Base-by-base conservation (phyloP, 2,888 invertebrate genomes). In the Maniola hyperantus region DNA sequence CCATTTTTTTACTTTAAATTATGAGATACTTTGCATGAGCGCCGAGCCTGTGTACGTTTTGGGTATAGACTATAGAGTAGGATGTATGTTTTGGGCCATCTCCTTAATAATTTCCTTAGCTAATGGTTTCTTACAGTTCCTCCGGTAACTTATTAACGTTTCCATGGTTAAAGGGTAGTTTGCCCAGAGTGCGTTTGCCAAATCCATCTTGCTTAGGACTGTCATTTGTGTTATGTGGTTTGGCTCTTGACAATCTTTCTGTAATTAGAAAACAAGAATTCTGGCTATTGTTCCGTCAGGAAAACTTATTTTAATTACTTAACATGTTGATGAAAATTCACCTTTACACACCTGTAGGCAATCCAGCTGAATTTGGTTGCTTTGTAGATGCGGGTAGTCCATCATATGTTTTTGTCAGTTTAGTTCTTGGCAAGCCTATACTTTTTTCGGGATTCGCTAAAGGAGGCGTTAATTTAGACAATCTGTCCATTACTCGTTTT, bases 271-370 rank as follows among this genome's bases (percentile, higher is more conserved):
- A 11, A 39, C 26, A 26, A 26, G 4, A 26, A 26, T 26, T 26
- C 26, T 26, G 26, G 4, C 26, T 26, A 26, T 26, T 26, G 26
- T 26, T 26, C 26, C 26, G 26, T 26, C 26, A 26, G 26, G 1
- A n/a, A n/a, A n/a, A 26, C 26, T 26, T 26, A 26, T 26, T n/a
- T 26, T 26, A 26, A 26, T 26, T 26, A 26, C 26, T 26, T 2
- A 26, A 26, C 18, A 26, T 42, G 6, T 50, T 7, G 18, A 53
- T 26, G n/a, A 34, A 33, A 63, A 55, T 55, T 88, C 87, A 88
- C 88, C 88, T 88, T 88, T 89, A 90, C 90, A 85, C 85, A 91
- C 91, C 91, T 90, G 83, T 75, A 74, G 82, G 76, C 70, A 80
- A 72, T 71, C 74, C 71, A 53, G 81, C 69, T 59, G 78, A 69